These are phyloP conservation scores for Poecile montanus DNA, from an alignment of 2,797 vertebrate genomes.

Conservation along the genomic window DNA sequence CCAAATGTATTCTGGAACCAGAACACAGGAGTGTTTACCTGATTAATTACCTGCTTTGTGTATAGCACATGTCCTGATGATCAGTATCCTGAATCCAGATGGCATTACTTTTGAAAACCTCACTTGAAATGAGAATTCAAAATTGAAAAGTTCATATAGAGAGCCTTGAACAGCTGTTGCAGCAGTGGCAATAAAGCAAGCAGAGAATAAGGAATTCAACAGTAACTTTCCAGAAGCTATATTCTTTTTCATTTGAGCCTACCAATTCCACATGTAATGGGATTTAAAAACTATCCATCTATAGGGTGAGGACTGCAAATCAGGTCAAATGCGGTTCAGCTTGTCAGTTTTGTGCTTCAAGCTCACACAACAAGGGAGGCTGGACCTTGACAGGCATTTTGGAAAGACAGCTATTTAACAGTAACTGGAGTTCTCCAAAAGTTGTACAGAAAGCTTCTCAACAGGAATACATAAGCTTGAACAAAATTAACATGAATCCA, in stretches of 20 bases:
- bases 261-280: not conserved
- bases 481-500: not conserved
- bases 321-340: not conserved
- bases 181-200: not conserved
- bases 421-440: not conserved
- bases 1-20: not conserved
- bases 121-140: not conserved
- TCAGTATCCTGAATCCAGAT: not conserved
- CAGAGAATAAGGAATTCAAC: not conserved
- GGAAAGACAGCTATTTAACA: not conserved
- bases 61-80: not conserved
- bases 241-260: not conserved
- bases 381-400: not conserved
- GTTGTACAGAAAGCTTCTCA: not conserved
- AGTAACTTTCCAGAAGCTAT: not conserved
- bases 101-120: not conserved
- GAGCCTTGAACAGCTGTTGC: not conserved
- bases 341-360: not conserved
- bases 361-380: not conserved
- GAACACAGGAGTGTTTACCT: not conserved
- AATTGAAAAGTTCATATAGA: not conserved
- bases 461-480: not conserved
- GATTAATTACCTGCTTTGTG: constrained; percentile 1
- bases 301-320: not conserved
- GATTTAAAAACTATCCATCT: not conserved